Percentiles rank a stretch among this genome's conserved stretches.
Conservation (phyloP, 2,797 vertebrate genomes). For the Propithecus perrieri region DNA sequence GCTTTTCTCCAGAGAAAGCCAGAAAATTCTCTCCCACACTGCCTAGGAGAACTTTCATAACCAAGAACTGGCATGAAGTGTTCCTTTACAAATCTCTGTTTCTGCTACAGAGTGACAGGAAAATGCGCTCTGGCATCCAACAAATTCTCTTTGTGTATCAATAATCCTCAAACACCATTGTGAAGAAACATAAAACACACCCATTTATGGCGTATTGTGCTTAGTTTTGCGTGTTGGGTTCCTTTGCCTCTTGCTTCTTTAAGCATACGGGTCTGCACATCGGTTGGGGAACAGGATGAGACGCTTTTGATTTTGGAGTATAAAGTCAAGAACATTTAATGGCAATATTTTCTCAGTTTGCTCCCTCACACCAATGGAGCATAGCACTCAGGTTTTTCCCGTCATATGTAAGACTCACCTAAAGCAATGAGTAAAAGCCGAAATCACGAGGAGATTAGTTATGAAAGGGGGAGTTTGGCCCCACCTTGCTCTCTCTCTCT, state of each 20-base stretch:
- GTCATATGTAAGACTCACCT: background rate
- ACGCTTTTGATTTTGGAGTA: background rate
- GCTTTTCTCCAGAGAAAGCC: background rate
- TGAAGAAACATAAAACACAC: background rate
- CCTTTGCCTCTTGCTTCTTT: background rate
- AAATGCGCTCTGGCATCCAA: background rate
- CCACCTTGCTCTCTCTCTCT: background rate
- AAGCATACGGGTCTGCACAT: background rate
- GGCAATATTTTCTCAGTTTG: background rate
- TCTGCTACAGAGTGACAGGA: background rate
- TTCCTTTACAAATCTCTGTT: background rate
- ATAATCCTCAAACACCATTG: background rate
- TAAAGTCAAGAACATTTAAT: background rate
- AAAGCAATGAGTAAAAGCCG: background rate
- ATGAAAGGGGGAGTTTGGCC: background rate
- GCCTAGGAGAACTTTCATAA: background rate
- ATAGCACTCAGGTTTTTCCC: background rate
- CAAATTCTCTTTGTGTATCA: background rate
- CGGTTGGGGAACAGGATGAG: background rate
- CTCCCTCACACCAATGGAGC: background rate
- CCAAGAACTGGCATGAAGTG: background rate
- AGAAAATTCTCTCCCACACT: background rate
- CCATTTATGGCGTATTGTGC: no score
- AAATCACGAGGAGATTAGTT: background rate
- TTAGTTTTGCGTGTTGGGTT: background rate